Evolutionary conservation across 92 coral and sea anemone species (phyloP).

Genomic region (Parazoanthus atlanticus): DNA sequence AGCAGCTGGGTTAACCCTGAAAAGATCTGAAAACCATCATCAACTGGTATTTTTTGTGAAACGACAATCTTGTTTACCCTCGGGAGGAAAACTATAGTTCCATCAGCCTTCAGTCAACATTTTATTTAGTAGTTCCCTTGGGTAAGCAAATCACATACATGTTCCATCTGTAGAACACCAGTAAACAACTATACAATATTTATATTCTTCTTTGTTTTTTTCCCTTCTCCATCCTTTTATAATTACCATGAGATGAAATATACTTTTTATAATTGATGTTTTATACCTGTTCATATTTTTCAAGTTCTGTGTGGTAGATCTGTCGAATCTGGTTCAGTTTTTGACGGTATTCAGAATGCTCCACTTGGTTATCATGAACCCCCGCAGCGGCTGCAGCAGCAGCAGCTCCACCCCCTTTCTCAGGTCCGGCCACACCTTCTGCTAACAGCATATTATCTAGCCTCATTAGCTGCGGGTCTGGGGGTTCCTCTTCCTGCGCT

Average conservation of each 20-base stretch:
- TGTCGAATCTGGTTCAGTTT: conserved; percentile 97
- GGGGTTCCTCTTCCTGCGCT: conserved; percentile 99
- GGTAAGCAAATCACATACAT: no score
- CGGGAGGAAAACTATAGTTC: no score
- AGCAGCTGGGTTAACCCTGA: no score
- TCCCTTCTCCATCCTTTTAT: background rate
- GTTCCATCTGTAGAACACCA: no score
- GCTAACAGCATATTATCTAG: conserved; percentile 98
- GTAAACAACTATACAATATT: no score
- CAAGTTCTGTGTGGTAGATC: conserved; percentile 98
- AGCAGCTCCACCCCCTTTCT: conserved; percentile 99
- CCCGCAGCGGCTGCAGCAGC: conserved; percentile 99
- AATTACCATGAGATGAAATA: background rate
- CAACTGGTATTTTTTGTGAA: no score
- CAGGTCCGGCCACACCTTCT: conserved; percentile 99
- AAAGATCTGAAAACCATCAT: no score
- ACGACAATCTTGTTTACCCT: no score
- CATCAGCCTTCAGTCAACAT: background rate
- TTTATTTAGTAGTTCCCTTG: background rate
- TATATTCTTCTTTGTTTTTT: no score
- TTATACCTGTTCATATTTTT: conserved; percentile 99
- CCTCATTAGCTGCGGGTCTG: conserved; percentile 99
- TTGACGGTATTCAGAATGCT: conserved; percentile 96
- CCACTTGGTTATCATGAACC: conserved; percentile 98
- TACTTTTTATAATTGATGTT: background rate